Base-by-base conservation (phyloP, 2,888 invertebrate genomes). In the Chrysopilus asiliformis region DNA sequence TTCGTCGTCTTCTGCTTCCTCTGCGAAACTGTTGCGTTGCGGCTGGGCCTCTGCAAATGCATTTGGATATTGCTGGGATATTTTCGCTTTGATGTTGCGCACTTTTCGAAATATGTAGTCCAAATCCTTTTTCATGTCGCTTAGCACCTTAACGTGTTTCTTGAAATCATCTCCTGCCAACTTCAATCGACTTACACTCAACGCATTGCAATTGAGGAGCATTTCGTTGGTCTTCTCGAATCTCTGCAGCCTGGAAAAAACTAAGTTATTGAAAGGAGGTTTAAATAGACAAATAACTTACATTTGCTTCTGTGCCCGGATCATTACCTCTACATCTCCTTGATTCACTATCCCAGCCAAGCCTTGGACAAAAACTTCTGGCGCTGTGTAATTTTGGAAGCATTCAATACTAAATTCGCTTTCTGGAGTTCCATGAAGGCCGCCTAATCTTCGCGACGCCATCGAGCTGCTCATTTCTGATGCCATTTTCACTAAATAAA, bases 201-300 rank as follows among this genome's bases (percentile, higher is more conserved):
- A 62, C 13, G 87, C 83, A 60, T 94, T 94, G 57, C 95, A 95
- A 59, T 95, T 97, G 8, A 89, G 80, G 19, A 98, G 66, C 97
- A 97, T 98, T 67, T 98, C 97, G 55, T 97, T 98, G 1, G 97
- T 97, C 62, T 97, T 97, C 56, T 97, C 97, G 66, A 95, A 98
- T 37, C 95, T 72, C 52, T 89, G 86, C 17, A 97, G 60, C 87
- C 91, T 91, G 55, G 2, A 68, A 65, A 43, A 38, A 36, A 38
- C 30, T 4, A 14, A 35, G 26, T 31, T 36, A n/a, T 22, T 20
- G 31, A 27, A 17, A 26, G 5, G 10, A 15, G 4, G 10, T 15
- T 17, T 31, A 10, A 26, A 22, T 22, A 22, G 10, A 22, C 22
- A 22, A 24, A 13, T 22, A 10, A 40, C 44, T 71, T 70, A 86